Conservation (phyloP, 2,797 vertebrate species). For the Cynodonichthys magdalenae region DNA sequence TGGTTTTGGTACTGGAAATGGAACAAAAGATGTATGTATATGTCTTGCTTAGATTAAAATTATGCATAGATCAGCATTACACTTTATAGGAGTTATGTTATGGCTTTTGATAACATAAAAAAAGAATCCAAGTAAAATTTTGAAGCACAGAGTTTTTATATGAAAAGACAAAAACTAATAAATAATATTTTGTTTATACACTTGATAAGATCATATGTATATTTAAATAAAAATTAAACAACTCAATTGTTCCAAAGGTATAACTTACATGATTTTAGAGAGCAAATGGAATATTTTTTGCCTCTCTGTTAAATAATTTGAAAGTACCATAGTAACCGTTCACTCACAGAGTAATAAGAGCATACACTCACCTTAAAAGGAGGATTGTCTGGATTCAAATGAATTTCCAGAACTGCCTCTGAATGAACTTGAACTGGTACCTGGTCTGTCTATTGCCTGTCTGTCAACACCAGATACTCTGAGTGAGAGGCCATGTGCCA, state of each 20-base stretch:
- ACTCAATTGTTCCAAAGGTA: background rate
- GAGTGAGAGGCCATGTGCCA: slow-evolving; percentile 53
- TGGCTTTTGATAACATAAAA: background rate
- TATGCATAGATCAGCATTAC: background rate
- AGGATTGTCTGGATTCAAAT: slow-evolving; percentile 45
- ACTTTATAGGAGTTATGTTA: background rate
- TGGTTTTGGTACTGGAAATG: no score
- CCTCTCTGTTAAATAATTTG: background rate
- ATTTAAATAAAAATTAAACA: no score
- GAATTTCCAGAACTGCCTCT: slow-evolving; percentile 59
- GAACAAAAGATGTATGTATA: no score
- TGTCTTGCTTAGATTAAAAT: background rate
- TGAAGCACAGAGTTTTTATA: background rate
- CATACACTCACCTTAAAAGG: slow-evolving; percentile 12
- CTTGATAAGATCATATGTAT: background rate
- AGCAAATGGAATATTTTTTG: background rate
- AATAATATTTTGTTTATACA: background rate
- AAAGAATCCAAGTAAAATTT: no score
- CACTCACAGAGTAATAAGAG: slow-evolving; percentile 22
- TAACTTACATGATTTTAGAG: background rate
- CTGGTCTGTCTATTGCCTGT: slow-evolving; percentile 71
- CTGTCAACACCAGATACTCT: slow-evolving; percentile 74
- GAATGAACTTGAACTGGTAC: slow-evolving; percentile 73
- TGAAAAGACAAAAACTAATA: background rate
- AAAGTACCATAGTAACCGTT: slow-evolving; percentile 4